A percentile compares a stretch with the other conserved stretches of the same genome.
These are phyloP conservation scores for Pterostichus niger DNA, from an alignment of 2,888 invertebrate species.

Conservation along the genomic window DNA sequence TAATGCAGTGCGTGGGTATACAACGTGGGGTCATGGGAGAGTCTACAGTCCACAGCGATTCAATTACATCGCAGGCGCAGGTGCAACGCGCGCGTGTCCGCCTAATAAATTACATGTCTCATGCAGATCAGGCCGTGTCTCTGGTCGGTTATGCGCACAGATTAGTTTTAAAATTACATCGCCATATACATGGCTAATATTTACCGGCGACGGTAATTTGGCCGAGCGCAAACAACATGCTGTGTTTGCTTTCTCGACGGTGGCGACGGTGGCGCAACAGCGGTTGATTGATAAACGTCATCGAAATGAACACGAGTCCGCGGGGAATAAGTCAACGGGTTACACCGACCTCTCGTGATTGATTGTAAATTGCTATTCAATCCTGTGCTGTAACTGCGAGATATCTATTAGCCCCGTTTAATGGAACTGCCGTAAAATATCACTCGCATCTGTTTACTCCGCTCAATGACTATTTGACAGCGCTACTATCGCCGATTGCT, in stretches of 20 bases:
- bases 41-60: conserved; percentile 33
- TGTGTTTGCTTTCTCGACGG: conserved; percentile 16
- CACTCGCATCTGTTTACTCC: conserved; percentile 53
- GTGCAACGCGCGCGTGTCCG: conserved; percentile 51
- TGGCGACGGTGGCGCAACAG: background rate
- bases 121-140: conserved; percentile 54
- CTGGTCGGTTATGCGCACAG: conserved; percentile 26
- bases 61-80: conserved; percentile 53
- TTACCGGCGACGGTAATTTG: conserved; percentile 58
- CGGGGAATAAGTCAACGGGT: conserved; percentile 38
- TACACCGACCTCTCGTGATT: conserved; percentile 53
- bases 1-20: conserved; percentile 35
- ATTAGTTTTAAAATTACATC: conserved; percentile 65
- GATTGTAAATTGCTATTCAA: conserved; percentile 65
- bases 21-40: conserved; percentile 11
- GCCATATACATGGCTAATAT: conserved; percentile 44
- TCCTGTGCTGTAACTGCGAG: conserved; percentile 44
- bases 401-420: conserved; percentile 52
- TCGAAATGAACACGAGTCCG: conserved; percentile 61
- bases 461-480: conserved; percentile 51
- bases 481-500: conserved; percentile 21
- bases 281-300: conserved; percentile 62
- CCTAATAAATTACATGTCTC: conserved; percentile 65
- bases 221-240: conserved; percentile 46
- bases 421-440: conserved; percentile 54